These are phyloP conservation scores for Pinna nobilis DNA, from an alignment of 1,140 invertebrate species.

Conservation along the genomic window DNA sequence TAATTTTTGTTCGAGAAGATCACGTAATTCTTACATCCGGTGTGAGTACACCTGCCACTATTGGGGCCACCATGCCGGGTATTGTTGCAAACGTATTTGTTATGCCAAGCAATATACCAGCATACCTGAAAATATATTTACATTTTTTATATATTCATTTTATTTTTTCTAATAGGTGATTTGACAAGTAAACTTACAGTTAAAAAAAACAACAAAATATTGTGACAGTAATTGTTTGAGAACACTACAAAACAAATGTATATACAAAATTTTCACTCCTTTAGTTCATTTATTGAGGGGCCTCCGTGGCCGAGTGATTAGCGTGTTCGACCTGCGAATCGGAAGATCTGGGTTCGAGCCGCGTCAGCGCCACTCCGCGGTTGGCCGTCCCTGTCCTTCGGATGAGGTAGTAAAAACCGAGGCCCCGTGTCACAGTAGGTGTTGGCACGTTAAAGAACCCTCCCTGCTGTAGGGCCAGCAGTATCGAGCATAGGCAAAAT, in stretches of 20 bases:
- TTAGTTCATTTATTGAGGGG: not conserved
- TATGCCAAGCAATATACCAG: slow-evolving; percentile 88
- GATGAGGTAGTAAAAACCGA: too few species aligned
- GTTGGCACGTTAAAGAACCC: too few species aligned
- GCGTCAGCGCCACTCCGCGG: too few species aligned
- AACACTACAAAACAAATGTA: not conserved
- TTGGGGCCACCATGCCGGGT: slow-evolving; percentile 88
- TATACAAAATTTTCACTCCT: not conserved
- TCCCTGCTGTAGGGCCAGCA: too few species aligned
- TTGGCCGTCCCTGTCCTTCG: too few species aligned
- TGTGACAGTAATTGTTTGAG: not conserved
- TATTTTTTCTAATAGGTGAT: not conserved
- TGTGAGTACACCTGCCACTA: slow-evolving; percentile 85
- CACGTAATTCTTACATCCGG: slow-evolving; percentile 54
- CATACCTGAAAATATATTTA: slow-evolving; percentile 71
- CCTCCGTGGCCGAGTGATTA: too few species aligned
- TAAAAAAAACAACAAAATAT: not conserved
- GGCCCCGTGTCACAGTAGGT: too few species aligned
- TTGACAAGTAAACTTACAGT: not conserved
- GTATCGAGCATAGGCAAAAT: too few species aligned
- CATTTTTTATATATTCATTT: not conserved
- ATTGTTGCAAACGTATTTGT: slow-evolving; percentile 90
- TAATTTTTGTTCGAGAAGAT: not conserved
- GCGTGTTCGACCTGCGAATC: too few species aligned
- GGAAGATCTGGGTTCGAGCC: too few species aligned